Conservation (phyloP, 1,140 invertebrate genomes). For the Zaprionus nigranus region DNA sequence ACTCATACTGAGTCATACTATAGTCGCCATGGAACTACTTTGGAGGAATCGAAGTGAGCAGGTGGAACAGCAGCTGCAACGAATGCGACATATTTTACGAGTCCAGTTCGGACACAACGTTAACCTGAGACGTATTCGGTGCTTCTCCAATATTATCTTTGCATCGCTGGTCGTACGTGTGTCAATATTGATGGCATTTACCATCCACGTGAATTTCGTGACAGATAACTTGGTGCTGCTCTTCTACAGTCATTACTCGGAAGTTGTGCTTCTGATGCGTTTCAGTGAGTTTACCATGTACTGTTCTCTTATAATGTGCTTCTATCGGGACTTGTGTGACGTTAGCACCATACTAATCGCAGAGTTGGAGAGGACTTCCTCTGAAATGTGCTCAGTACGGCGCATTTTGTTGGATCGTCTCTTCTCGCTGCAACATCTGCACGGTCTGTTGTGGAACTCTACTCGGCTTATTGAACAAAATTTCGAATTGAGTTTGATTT, state of each 20-base stretch:
- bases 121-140: slow-evolving; percentile 16
- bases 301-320: slow-evolving; percentile 25
- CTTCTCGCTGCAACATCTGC: slow-evolving; percentile 30
- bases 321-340: slow-evolving; percentile 45
- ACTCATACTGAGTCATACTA: slow-evolving; percentile 11
- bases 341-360: slow-evolving; percentile 15
- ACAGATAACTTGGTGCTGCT: slow-evolving; percentile 8
- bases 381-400: slow-evolving; percentile 28
- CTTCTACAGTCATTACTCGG: slow-evolving; percentile 46
- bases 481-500: slow-evolving; percentile 47
- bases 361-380: slow-evolving; percentile 25
- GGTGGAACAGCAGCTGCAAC: slow-evolving; percentile 45
- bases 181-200: background rate
- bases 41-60: slow-evolving; percentile 36
- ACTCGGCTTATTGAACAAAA: slow-evolving; percentile 43
- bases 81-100: slow-evolving; percentile 8
- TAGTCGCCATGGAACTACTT: slow-evolving; percentile 38
- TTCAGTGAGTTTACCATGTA: slow-evolving; percentile 53
- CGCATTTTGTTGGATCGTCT: slow-evolving; percentile 28
- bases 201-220: background rate
- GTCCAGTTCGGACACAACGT: slow-evolving; percentile 16
- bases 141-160: slow-evolving; percentile 35
- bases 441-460: slow-evolving; percentile 44
- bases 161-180: background rate
- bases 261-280: slow-evolving; percentile 42